Evolutionary conservation across 2,113 vertebrate species (phyloP), one percentile per base, ranked within the genome.

Genomic region (Oplegnathus fasciatus): DNA sequence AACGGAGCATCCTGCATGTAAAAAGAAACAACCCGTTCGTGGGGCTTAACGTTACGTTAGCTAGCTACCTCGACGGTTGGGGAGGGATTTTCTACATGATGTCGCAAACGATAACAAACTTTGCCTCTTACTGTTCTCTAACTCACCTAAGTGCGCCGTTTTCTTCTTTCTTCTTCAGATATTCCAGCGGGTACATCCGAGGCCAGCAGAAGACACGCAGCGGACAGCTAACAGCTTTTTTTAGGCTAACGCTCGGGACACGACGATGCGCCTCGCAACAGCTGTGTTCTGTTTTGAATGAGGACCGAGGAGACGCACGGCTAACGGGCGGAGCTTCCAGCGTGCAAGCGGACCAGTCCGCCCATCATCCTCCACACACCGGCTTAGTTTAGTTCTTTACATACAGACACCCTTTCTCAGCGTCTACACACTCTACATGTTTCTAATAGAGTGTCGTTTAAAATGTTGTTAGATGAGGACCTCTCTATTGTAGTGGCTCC

Each of bases 241-340:
- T 40, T 1, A 67, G 48, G 85, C 83, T 82, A 85, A 76, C 76
- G 81, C n/a, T 57, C 66, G 37, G 73, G 65, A 75, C 83, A 44
- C 81, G 72, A 86, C 91, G 86, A 62, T 78, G 89, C 77, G 68
- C 77, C 84, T 78, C 69, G 74, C 90, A 92, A 93, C 94, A 95
- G 94, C 94, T 95, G 94, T 93, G 94, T 80, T 93, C 69, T 95
- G 94, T 94, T 95, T 94, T 94, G 93, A 94, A 93, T 94, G 94
- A 91, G 91, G 80, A 46, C 78, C 58, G 88, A 82, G 75, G 87
- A 88, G 86, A 58, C 69, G 74, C 78, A 65, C 76, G 70, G 78
- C 58, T 18, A 7, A 37, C 78, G 88, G 93, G 93, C 89, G 93
- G 93, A 85, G 92, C 90, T 89, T 88, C 42, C 9, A 32, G 46